These are phyloP conservation scores for Axea sp. DNA, from an alignment of 2,888 invertebrate genomes.

Conservation along the genomic window DNA sequence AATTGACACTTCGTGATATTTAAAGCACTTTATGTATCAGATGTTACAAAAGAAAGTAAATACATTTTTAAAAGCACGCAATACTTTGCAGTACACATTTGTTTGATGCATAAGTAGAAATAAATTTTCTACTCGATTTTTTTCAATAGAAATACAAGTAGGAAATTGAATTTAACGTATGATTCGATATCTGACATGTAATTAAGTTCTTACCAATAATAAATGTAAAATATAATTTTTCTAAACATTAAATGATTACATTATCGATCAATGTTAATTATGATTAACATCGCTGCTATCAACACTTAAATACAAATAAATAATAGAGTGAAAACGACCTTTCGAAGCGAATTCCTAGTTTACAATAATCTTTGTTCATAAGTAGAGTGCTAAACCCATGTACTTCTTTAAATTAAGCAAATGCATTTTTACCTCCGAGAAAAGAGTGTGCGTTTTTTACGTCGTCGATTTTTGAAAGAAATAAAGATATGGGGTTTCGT, in stretches of 20 bases:
- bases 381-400: constrained; percentile 53
- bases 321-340: constrained; percentile 1
- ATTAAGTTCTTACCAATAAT: constrained; percentile 7
- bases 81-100: no score
- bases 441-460: constrained; percentile 3
- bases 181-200: no score
- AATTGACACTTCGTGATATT: no score
- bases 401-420: constrained; percentile 40
- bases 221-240: constrained; percentile 16
- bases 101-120: no score
- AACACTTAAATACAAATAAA: constrained; percentile 17
- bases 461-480: not conserved
- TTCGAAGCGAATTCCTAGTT: not conserved
- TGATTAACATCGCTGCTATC: constrained; percentile 15
- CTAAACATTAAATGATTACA: constrained; percentile 11
- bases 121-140: no score
- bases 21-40: no score
- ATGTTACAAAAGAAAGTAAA: no score
- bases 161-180: no score
- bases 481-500: no score
- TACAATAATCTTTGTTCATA: not conserved
- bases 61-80: no score
- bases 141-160: no score
- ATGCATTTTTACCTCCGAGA: constrained; percentile 14
- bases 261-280: constrained; percentile 9